Evolutionary conservation across 1,140 invertebrate species (phyloP).

Genomic region (Lordiphosa stackelbergi): DNA sequence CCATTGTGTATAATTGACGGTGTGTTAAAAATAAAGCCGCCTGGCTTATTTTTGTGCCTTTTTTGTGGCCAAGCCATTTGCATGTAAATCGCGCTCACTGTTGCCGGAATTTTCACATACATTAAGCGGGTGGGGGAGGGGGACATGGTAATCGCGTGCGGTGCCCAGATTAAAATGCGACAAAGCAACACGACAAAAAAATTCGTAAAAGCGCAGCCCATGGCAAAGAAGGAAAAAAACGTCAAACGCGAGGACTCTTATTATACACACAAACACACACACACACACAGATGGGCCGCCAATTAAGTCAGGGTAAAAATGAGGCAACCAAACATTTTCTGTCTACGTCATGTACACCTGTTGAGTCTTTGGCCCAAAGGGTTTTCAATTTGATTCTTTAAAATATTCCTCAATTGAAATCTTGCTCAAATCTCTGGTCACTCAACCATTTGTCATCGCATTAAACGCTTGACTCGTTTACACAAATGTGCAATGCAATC

Average conservation of each 20-base stretch:
- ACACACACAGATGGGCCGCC: slow-evolving; percentile 22
- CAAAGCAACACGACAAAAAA: slow-evolving; percentile 71
- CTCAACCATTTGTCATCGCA: too few relatives aligned
- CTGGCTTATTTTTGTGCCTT: slow-evolving; percentile 53
- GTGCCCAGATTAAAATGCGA: slow-evolving; percentile 70
- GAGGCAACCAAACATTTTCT: slow-evolving; percentile 58
- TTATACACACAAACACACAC: slow-evolving; percentile 25
- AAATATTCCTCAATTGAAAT: slow-evolving; percentile 4
- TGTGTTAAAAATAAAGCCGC: slow-evolving; percentile 70
- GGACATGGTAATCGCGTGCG: slow-evolving; percentile 60
- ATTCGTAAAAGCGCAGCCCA: slow-evolving; percentile 51
- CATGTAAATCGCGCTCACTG: slow-evolving; percentile 63
- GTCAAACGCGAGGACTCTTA: slow-evolving; percentile 62
- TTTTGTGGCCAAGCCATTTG: slow-evolving; percentile 52
- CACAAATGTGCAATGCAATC: slow-evolving; percentile 44
- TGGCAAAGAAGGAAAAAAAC: slow-evolving; percentile 27
- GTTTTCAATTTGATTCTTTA: slow-evolving; percentile 37
- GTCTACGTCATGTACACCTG: slow-evolving; percentile 57
- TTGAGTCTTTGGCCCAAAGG: slow-evolving; percentile 16
- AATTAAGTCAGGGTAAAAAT: slow-evolving; percentile 72
- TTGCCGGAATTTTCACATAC: slow-evolving; percentile 73
- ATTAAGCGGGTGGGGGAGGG: slow-evolving; percentile 22
- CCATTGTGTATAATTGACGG: slow-evolving; percentile 72
- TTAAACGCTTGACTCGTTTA: slow-evolving; percentile 5
- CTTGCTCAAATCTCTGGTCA: neutral